Base-by-base conservation (phyloP, 92 coral and sea anemone species). In the Palythoa heliodiscus region DNA sequence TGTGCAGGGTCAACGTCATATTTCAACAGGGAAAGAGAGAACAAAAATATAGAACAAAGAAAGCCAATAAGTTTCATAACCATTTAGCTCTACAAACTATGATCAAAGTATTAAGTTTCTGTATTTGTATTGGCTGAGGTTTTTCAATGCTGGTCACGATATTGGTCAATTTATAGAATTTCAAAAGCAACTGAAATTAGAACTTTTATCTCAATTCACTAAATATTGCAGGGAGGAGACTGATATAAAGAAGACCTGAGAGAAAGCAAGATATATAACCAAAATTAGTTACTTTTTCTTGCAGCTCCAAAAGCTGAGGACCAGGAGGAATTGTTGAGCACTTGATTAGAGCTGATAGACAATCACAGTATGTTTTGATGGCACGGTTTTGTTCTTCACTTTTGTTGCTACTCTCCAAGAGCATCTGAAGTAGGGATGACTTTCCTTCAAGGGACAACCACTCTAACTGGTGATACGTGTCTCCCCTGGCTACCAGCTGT, bases 301-400 rank as follows among this genome's bases (percentile, higher is more conserved):
- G 96, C 23, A 96, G 82, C 71, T 92, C 92, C 75, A 94, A 90
- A 86, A 96, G 61, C 66, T 95, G 93, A 73, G 89, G 86, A 57
- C 95, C 95, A 86, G 94, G 95, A 78, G 98, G 98, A 67, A 94
- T 86, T 48, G 89, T 89, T 23, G 96, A 94, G 63, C 92, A 92
- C 72, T 91, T 94, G 13, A 96, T 87, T 80, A 96, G 85, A 23
- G 95, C 93, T 19, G 96, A 96, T 23, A 96, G 89, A 76, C 92
- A 91, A 52, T 96, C 99, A 81, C 99, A 96, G 72, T 86, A 87
- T 5, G 87, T 77, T 24, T 93, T 82, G 68, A 93, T 88, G 66
- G 84, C 90, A 5, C 12, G 22, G 5, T 50, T 87, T 47, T 90
- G 76, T 13, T 86, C 90, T 12, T 76, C 64, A 73, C 78, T 76